Evolutionary conservation across 2,113 vertebrate genomes (phyloP).

Genomic region (Leucosticte australis): DNA sequence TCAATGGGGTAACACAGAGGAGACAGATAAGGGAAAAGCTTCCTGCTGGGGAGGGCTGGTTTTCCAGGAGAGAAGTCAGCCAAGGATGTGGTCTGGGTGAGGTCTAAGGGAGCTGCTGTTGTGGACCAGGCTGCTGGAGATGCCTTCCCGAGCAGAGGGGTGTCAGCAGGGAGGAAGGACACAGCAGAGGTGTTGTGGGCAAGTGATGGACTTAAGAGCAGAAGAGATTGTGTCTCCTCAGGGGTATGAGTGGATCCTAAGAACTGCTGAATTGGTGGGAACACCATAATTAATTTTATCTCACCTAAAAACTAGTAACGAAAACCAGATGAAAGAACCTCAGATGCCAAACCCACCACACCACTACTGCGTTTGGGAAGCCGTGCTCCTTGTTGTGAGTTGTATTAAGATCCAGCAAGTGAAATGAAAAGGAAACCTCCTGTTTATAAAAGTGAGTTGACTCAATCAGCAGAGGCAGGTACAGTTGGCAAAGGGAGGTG

Average conservation of each 20-base stretch:
- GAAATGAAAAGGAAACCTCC: neutral
- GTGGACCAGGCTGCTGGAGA: fast-evolving
- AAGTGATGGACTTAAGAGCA: neutral
- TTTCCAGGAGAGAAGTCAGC: neutral
- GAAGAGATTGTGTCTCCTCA: neutral
- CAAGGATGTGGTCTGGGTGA: neutral
- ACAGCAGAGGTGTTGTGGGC: neutral
- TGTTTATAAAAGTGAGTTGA: neutral
- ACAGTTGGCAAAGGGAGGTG: conserved; percentile 19
- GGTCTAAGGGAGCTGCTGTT: neutral
- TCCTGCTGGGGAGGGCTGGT: neutral
- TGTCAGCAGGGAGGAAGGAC: neutral
- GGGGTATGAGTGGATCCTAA: neutral
- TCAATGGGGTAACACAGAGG: neutral
- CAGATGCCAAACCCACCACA: neutral
- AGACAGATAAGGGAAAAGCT: neutral
- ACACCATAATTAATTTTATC: neutral
- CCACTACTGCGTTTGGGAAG: fast-evolving
- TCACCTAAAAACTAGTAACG: neutral
- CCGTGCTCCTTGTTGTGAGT: neutral
- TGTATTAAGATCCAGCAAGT: neutral
- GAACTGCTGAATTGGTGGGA: neutral
- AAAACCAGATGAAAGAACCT: neutral
- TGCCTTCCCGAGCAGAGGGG: neutral
- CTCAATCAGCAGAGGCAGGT: neutral